phyloP scores from a whole-genome alignment of 2,888 invertebrate genomes.

The Dascillus cervinus region DNA sequence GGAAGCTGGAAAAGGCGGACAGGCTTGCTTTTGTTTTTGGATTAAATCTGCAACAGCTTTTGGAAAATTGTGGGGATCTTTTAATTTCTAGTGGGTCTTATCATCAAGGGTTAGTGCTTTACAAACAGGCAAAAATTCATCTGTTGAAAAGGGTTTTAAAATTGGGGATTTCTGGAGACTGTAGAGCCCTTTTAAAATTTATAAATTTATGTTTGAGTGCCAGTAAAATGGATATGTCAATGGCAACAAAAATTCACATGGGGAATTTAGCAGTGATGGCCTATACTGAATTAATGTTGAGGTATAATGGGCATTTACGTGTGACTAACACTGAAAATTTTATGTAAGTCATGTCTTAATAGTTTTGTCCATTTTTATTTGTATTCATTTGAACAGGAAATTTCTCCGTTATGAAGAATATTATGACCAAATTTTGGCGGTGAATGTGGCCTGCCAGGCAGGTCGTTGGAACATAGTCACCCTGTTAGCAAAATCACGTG shows the following conservation, averaged over 20 bases:
- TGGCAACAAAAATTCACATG: conserved; percentile 55
- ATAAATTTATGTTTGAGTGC: conserved; percentile 49
- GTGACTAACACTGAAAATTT: conserved; percentile 43
- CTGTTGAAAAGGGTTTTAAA: conserved; percentile 54
- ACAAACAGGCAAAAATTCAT: conserved; percentile 53
- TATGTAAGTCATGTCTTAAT: conserved; percentile 47
- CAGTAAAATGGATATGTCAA: conserved; percentile 49
- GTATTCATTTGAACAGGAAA: too few relatives aligned
- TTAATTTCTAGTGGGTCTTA: conserved; percentile 66
- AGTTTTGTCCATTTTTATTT: too few relatives aligned
- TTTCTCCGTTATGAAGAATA: conserved; percentile 54
- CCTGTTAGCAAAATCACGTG: conserved; percentile 44
- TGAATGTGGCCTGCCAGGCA: conserved; percentile 56
- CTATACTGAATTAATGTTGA: conserved; percentile 50
- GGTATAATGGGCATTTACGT: conserved; percentile 36
- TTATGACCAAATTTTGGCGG: conserved; percentile 57
- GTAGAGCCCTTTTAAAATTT: conserved; percentile 53
- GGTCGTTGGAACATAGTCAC: conserved; percentile 53
- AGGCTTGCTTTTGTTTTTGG: conserved; percentile 52
- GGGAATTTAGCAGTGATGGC: conserved; percentile 60
- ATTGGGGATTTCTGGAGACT: conserved; percentile 54
- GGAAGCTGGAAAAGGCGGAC: conserved; percentile 50
- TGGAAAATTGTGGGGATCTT: conserved; percentile 77
- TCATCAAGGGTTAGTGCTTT: conserved; percentile 70
- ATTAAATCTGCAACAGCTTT: conserved; percentile 55